Conservation (phyloP, 2,113 vertebrate species). For the Drymodes brunneopygia region DNA sequence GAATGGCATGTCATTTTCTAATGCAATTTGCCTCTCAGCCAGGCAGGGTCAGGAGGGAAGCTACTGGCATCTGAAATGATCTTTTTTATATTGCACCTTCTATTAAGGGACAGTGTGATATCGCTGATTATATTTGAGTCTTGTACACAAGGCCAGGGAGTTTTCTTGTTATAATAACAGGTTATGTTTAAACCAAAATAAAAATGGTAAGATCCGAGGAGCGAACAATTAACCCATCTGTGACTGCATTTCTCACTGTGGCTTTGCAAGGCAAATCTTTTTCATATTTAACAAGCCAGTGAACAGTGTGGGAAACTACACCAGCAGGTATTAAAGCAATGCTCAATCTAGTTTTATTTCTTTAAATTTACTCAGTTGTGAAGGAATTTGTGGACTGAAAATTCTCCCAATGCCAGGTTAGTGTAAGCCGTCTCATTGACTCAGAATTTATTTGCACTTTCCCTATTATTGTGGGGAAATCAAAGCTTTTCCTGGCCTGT, state of each 20-base stretch:
- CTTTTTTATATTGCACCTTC: constrained; percentile 72
- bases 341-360: constrained; percentile 80
- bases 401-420: constrained; percentile 70
- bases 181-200: constrained; percentile 38
- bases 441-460: constrained; percentile 67
- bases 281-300: constrained; percentile 79
- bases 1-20: constrained; percentile 95
- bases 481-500: not conserved
- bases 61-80: constrained; percentile 80
- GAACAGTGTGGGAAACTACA: constrained; percentile 72
- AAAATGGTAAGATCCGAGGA: not conserved
- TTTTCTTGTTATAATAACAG: constrained; percentile 6
- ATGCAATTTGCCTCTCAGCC: constrained; percentile 92
- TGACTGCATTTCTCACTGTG: constrained; percentile 19
- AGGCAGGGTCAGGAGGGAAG: constrained; percentile 91
- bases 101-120: constrained; percentile 60
- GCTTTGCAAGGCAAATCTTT: constrained; percentile 67
- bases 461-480: not conserved
- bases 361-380: constrained; percentile 75
- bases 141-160: constrained; percentile 45
- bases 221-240: constrained; percentile 15
- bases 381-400: constrained; percentile 76
- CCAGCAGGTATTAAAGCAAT: constrained; percentile 74
- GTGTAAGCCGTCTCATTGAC: constrained; percentile 63
- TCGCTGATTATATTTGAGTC: constrained; percentile 55